Percentiles rank a stretch among this genome's conserved stretches.
phyloP scores from a whole-genome alignment of 2,113 vertebrate genomes.

The Recurvirostra avosetta region DNA sequence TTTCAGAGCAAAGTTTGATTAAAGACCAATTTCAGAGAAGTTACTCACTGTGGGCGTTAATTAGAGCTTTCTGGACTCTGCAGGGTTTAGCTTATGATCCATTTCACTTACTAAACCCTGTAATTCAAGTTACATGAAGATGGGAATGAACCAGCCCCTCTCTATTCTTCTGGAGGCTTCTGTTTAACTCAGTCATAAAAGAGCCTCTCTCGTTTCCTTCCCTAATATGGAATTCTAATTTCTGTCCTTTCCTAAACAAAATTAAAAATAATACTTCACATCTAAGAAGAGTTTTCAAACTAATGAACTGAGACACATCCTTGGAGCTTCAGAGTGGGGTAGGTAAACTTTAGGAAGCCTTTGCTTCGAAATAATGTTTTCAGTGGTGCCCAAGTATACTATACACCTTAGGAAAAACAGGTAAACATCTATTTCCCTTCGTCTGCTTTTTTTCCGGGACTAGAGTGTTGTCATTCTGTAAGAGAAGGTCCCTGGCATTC shows the following conservation, averaged over 20 bases:
- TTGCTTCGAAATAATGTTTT: background rate
- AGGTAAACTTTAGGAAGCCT: background rate
- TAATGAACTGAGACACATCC: background rate
- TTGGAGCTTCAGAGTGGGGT: background rate
- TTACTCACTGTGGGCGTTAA: slow-evolving; percentile 61
- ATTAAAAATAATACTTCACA: background rate
- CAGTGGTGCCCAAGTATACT: background rate
- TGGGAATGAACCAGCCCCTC: slow-evolving; percentile 18
- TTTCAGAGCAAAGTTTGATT: slow-evolving; percentile 65
- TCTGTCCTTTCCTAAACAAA: background rate
- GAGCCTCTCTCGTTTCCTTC: background rate
- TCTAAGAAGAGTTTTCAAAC: background rate
- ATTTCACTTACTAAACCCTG: slow-evolving; percentile 53
- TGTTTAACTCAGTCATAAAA: slow-evolving; percentile 30
- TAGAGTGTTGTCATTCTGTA: background rate
- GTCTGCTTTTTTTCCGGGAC: background rate
- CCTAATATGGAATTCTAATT: background rate
- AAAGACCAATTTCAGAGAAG: slow-evolving; percentile 62
- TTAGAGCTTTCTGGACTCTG: slow-evolving; percentile 63
- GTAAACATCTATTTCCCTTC: background rate
- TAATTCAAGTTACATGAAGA: slow-evolving; percentile 62
- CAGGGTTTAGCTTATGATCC: slow-evolving; percentile 28
- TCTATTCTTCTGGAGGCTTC: slow-evolving; percentile 18
- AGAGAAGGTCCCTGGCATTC: background rate
- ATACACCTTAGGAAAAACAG: background rate